A percentile compares a stretch with the other conserved stretches of the same genome.
phyloP scores from a whole-genome alignment of 2,888 invertebrate species.

The Dorcus hopei region DNA sequence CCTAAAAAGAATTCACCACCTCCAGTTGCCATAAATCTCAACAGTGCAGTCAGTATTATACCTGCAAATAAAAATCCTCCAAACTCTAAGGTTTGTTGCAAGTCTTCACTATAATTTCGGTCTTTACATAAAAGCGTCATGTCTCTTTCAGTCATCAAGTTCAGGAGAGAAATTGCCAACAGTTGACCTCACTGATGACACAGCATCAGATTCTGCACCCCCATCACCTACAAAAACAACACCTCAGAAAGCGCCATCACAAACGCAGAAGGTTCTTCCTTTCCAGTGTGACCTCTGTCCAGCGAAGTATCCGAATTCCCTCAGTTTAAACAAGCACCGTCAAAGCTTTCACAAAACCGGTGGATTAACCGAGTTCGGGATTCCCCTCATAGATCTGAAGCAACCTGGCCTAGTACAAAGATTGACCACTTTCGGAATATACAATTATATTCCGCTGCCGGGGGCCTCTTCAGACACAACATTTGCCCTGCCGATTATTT shows the following conservation, averaged over 20 bases:
- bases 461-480: conserved; percentile 56
- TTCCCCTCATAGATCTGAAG: conserved; percentile 71
- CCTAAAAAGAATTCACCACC: conserved; percentile 37
- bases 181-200: conserved; percentile 55
- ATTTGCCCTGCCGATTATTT: conserved; percentile 67
- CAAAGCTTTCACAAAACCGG: conserved; percentile 60
- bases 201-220: conserved; percentile 48
- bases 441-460: conserved; percentile 71
- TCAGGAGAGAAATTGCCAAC: conserved; percentile 46
- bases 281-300: conserved; percentile 69
- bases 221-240: conserved; percentile 44
- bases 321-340: conserved; percentile 59
- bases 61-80: conserved; percentile 44
- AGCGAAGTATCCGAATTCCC: conserved; percentile 66
- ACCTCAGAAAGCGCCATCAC: conserved; percentile 20
- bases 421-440: conserved; percentile 65
- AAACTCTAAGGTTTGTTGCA: conserved; percentile 11
- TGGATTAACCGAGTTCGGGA: conserved; percentile 62
- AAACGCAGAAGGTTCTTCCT: conserved; percentile 36
- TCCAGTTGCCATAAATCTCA: conserved; percentile 55
- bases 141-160: conserved; percentile 37
- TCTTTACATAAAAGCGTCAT: background rate
- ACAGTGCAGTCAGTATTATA: conserved; percentile 61
- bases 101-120: background rate
- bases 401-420: conserved; percentile 64